phyloP scores from a whole-genome alignment of 2,113 vertebrate genomes.

The Erythrocercus mccallii region DNA sequence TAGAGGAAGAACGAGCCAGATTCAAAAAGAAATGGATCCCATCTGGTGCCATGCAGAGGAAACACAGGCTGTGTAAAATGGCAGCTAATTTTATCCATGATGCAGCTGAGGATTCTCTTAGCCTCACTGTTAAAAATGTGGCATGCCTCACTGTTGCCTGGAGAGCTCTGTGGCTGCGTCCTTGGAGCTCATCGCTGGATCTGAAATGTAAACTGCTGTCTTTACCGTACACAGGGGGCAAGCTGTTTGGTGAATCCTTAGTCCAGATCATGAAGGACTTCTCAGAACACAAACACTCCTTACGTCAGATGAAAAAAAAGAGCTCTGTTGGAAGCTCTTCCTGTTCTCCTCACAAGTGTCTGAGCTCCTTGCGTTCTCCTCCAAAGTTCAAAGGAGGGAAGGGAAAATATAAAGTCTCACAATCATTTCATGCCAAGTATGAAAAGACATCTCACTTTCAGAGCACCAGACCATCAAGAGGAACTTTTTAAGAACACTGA shows the following conservation, averaged over 20 bases:
- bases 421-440: not conserved
- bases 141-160: slow-evolving; percentile 49
- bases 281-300: not conserved
- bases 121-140: slow-evolving; percentile 44
- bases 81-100: slow-evolving; percentile 57
- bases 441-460: slow-evolving; percentile 8
- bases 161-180: slow-evolving; percentile 41
- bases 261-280: slow-evolving; percentile 18
- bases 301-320: not conserved
- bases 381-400: slow-evolving; percentile 34
- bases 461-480: not conserved
- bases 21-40: slow-evolving; percentile 5
- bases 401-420: slow-evolving; percentile 34
- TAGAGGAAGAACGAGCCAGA: not conserved
- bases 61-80: not conserved
- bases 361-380: not conserved
- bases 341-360: not conserved
- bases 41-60: slow-evolving; percentile 5
- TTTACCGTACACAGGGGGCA: slow-evolving; percentile 24
- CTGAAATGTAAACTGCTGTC: slow-evolving; percentile 30
- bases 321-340: not conserved
- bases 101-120: slow-evolving; percentile 60
- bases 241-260: slow-evolving; percentile 41
- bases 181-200: not conserved
- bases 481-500: slow-evolving; percentile 1